These are phyloP conservation scores for Timandra comae DNA, from an alignment of 2,888 invertebrate species.

Conservation along the genomic window DNA sequence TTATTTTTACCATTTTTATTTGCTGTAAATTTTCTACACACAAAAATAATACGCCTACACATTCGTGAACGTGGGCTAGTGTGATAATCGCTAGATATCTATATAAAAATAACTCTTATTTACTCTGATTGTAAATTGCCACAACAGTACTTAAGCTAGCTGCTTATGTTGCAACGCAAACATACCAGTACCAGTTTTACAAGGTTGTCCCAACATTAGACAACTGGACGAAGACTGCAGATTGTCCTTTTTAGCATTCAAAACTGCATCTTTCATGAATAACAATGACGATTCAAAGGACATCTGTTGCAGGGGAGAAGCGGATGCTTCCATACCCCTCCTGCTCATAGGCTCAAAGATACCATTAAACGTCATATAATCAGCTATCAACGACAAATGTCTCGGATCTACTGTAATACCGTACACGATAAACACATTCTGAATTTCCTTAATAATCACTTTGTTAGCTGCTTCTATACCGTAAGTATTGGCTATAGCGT, in stretches of 20 bases:
- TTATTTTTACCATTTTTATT: too few relatives aligned
- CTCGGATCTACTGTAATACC: slow-evolving; percentile 96
- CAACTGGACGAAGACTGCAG: slow-evolving; percentile 91
- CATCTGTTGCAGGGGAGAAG: slow-evolving; percentile 98
- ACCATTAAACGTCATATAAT: slow-evolving; percentile 98
- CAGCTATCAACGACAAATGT: slow-evolving; percentile 94
- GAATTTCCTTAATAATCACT: slow-evolving; percentile 95
- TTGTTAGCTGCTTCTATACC: slow-evolving; percentile 97
- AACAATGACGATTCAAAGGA: slow-evolving; percentile 95
- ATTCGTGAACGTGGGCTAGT: too few relatives aligned
- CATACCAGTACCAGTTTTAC: slow-evolving; percentile 88
- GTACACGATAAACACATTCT: slow-evolving; percentile 97
- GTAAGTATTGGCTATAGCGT: slow-evolving; percentile 91
- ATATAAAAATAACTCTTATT: too few relatives aligned
- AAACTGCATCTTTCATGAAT: slow-evolving; percentile 88
- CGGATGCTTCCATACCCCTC: slow-evolving; percentile 91
- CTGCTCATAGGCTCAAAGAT: slow-evolving; percentile 92
- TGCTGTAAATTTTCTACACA: too few relatives aligned
- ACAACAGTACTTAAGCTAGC: too few relatives aligned
- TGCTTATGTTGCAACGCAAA: slow-evolving; percentile 68
- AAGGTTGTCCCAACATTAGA: slow-evolving; percentile 90
- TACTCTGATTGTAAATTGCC: too few relatives aligned
- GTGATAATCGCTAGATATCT: too few relatives aligned
- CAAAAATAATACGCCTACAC: too few relatives aligned
- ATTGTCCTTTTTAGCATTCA: slow-evolving; percentile 83